Conservation (phyloP, 2,888 invertebrate species). For the Agrotis clavis region DNA sequence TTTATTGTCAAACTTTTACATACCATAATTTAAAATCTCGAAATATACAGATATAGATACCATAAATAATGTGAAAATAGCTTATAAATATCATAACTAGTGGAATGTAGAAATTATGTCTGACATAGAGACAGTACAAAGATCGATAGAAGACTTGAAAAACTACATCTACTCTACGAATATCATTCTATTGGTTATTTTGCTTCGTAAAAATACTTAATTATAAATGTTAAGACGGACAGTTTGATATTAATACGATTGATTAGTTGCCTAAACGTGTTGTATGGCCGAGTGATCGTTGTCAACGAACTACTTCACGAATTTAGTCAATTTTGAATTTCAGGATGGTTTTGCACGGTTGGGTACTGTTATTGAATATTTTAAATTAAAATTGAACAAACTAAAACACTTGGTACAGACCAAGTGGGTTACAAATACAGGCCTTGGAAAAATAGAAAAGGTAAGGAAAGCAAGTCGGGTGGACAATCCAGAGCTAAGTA, state of each 20-base stretch:
- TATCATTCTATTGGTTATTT: slow-evolving; percentile 64
- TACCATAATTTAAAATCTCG: slow-evolving; percentile 41
- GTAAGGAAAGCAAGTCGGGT: too few relatives aligned
- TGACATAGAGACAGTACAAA: slow-evolving; percentile 30
- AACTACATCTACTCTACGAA: slow-evolving; percentile 44
- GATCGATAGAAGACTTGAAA: slow-evolving; percentile 27
- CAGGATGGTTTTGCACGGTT: slow-evolving; percentile 13
- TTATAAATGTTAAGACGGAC: slow-evolving; percentile 69
- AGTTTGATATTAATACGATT: slow-evolving; percentile 64
- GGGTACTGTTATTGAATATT: too few relatives aligned
- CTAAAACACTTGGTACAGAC: too few relatives aligned
- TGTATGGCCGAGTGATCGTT: slow-evolving; percentile 61
- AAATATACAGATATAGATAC: slow-evolving; percentile 61
- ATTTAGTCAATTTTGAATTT: slow-evolving; percentile 48
- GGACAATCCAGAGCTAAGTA: too few relatives aligned
- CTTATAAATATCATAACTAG: slow-evolving; percentile 42
- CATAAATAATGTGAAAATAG: slow-evolving; percentile 53
- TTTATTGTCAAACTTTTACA: slow-evolving; percentile 64
- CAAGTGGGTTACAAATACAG: too few relatives aligned
- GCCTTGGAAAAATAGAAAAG: too few relatives aligned
- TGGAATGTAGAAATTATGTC: slow-evolving; percentile 57
- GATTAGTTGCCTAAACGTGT: slow-evolving; percentile 63
- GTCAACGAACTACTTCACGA: slow-evolving; percentile 53
- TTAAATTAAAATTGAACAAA: too few relatives aligned
- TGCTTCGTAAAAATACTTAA: slow-evolving; percentile 63